These are phyloP conservation scores for Sinosuthora webbiana DNA, from an alignment of 2,113 vertebrate genomes.

Conservation along the genomic window DNA sequence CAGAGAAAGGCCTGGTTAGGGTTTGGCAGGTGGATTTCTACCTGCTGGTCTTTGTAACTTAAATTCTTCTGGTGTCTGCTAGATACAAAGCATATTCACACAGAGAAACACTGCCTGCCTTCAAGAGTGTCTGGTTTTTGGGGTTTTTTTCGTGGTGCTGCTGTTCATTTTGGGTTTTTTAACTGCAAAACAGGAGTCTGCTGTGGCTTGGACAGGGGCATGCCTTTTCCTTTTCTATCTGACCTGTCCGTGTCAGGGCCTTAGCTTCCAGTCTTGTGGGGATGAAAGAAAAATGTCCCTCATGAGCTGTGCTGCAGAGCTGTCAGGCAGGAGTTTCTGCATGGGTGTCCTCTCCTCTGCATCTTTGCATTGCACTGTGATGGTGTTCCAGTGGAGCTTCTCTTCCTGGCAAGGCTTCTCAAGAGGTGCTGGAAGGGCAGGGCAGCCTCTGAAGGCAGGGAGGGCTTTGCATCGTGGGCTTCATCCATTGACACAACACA, in stretches of 20 bases:
- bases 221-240: background rate
- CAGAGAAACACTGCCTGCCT: background rate
- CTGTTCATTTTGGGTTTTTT: background rate
- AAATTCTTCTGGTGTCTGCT: background rate
- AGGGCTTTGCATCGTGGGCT: fast-evolving
- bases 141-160: fast-evolving
- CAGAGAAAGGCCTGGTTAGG: background rate
- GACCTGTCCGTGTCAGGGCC: background rate
- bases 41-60: background rate
- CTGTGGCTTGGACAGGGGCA: background rate
- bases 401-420: background rate
- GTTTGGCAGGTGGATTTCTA: background rate
- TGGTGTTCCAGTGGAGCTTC: background rate
- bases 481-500: background rate
- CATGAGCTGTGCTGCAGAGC: background rate
- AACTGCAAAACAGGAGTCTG: background rate
- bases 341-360: background rate
- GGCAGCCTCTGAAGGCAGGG: background rate
- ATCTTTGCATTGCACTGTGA: background rate
- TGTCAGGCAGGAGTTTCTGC: background rate
- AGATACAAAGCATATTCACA: background rate
- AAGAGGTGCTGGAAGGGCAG: background rate
- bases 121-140: background rate
- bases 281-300: background rate
- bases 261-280: background rate